Percentiles rank a stretch among this genome's conserved stretches.
Conservation (phyloP, 2,113 vertebrate genomes). For the Oreochromis tanganicae region DNA sequence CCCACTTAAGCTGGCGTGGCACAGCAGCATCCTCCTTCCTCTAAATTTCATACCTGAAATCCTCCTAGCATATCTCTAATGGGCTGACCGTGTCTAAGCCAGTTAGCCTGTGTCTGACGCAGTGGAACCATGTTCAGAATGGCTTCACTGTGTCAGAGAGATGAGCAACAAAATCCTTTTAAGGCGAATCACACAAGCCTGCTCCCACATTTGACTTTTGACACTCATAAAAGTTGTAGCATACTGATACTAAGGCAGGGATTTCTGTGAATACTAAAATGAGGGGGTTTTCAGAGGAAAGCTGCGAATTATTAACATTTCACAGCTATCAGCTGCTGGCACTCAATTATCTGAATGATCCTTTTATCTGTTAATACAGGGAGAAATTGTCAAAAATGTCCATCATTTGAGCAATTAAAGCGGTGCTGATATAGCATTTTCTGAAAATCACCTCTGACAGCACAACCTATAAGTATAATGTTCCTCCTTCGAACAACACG, state of each 20-base stretch:
- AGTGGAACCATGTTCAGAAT: slow-evolving; percentile 48
- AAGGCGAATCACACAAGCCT: slow-evolving; percentile 10
- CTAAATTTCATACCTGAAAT: slow-evolving; percentile 61
- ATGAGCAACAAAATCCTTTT: slow-evolving; percentile 38
- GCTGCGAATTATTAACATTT: background rate
- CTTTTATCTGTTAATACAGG: background rate
- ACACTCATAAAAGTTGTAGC: background rate
- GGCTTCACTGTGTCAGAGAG: slow-evolving; percentile 32
- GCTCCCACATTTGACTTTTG: slow-evolving; percentile 11
- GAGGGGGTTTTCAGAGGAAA: background rate
- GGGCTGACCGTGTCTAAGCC: slow-evolving; percentile 50
- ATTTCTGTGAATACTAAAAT: background rate
- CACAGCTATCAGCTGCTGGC: background rate
- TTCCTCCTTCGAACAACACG: background rate
- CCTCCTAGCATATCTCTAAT: slow-evolving; percentile 47
- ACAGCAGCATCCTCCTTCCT: slow-evolving; percentile 29
- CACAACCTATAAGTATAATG: background rate
- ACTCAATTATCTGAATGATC: background rate
- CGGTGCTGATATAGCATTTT: background rate
- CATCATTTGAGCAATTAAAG: background rate
- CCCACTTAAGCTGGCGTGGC: slow-evolving; percentile 37
- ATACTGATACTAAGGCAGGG: background rate
- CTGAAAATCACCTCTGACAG: background rate
- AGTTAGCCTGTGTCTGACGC: slow-evolving; percentile 34
- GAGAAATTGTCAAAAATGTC: background rate